These are phyloP conservation scores for Myripristis murdjan DNA, from an alignment of 2,797 vertebrate species.

Conservation along the genomic window DNA sequence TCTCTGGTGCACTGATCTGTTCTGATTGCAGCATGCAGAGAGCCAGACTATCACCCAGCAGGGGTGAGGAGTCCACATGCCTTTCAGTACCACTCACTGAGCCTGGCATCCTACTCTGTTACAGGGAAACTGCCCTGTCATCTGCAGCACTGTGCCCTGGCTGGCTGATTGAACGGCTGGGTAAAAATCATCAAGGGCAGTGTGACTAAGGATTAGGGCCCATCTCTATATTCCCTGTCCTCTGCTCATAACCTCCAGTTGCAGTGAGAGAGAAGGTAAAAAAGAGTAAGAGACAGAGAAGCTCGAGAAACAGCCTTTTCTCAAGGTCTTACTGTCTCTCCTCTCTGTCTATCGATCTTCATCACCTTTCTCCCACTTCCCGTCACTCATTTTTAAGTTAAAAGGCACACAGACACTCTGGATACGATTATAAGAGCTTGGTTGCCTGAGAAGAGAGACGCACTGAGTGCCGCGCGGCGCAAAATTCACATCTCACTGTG, in stretches of 20 bases:
- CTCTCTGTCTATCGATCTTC: slow-evolving; percentile 1
- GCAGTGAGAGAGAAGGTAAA: neutral
- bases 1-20: slow-evolving; percentile 26
- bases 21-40: slow-evolving; percentile 12
- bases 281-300: neutral
- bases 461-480: neutral
- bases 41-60: neutral
- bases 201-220: neutral
- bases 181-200: neutral
- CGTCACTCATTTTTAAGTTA: neutral
- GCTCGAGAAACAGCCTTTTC: neutral
- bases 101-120: neutral
- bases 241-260: neutral
- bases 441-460: neutral
- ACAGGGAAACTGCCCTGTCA: slow-evolving; percentile 1
- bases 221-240: neutral
- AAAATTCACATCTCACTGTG: neutral
- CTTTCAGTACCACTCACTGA: slow-evolving; percentile 1
- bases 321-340: neutral
- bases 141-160: neutral
- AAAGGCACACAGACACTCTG: neutral
- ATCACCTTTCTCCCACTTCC: neutral
- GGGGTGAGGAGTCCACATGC: slow-evolving; percentile 27
- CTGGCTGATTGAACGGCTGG: neutral
- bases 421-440: neutral